phyloP scores from a whole-genome alignment of 2,113 vertebrate genomes.

The Cyphomyrus plagiostoma region DNA sequence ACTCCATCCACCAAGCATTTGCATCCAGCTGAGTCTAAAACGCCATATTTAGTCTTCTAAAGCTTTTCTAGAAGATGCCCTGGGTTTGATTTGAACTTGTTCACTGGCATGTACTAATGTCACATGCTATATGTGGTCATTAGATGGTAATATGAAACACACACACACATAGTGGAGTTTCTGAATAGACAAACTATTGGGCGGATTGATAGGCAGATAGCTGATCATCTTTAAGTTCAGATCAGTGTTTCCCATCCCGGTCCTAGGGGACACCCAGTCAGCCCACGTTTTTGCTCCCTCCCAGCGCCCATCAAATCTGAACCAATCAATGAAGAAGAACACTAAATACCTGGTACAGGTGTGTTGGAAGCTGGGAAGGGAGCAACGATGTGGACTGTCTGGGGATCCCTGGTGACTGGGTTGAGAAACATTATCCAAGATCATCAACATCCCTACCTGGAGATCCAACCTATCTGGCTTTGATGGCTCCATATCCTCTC shows the following conservation, averaged over 20 bases:
- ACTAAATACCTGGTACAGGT: background rate
- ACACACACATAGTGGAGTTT: background rate
- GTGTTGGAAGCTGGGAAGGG: background rate
- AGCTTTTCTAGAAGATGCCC: background rate
- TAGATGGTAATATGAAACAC: background rate
- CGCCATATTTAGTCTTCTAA: background rate
- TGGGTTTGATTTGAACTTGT: background rate
- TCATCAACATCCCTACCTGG: constrained; percentile 53
- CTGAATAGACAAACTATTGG: background rate
- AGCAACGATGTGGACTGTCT: background rate
- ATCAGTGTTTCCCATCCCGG: background rate
- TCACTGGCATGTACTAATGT: background rate
- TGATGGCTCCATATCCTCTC: constrained; percentile 47
- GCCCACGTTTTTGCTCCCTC: background rate
- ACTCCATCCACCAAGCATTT: background rate
- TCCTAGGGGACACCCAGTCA: background rate
- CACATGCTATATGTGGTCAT: background rate
- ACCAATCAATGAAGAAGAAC: background rate
- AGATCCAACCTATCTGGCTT: constrained; percentile 46
- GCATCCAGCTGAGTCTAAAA: background rate
- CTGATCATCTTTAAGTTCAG: background rate
- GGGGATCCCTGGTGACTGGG: background rate
- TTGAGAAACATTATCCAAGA: background rate
- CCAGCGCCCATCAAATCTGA: background rate
- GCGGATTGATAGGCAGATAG: background rate